phyloP scores from a whole-genome alignment of 2,888 invertebrate genomes.

The Cyclophora punctaria region DNA sequence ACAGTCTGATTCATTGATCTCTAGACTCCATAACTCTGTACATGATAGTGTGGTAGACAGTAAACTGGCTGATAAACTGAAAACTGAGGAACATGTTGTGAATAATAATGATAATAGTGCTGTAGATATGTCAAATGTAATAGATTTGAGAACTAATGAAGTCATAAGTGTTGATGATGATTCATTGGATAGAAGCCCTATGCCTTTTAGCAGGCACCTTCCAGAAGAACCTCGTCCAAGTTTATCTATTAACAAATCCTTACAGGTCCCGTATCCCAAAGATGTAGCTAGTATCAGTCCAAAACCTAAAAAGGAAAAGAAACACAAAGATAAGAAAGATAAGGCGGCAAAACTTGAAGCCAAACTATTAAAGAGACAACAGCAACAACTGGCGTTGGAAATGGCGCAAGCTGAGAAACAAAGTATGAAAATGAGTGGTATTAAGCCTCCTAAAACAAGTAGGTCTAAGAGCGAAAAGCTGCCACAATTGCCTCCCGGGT shows the following conservation, averaged over 20 bases:
- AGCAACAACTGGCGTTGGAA: constrained; percentile 59
- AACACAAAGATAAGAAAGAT: constrained; percentile 70
- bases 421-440: constrained; percentile 46
- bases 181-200: constrained; percentile 50
- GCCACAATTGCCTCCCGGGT: constrained; percentile 58
- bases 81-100: constrained; percentile 56
- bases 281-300: constrained; percentile 71
- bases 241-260: constrained; percentile 61
- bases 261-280: constrained; percentile 67
- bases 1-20: constrained; percentile 60
- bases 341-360: constrained; percentile 64
- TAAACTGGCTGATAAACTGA: constrained; percentile 43
- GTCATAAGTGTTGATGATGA: constrained; percentile 69
- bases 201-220: constrained; percentile 31
- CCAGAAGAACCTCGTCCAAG: constrained; percentile 42
- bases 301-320: constrained; percentile 76
- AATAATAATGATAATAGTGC: constrained; percentile 71
- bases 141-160: constrained; percentile 67
- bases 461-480: constrained; percentile 63
- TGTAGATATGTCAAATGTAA: constrained; percentile 66
- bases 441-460: constrained; percentile 51
- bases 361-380: constrained; percentile 64
- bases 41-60: constrained; percentile 42
- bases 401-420: constrained; percentile 57
- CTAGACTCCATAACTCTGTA: constrained; percentile 57